Conservation (phyloP, 2,113 vertebrate species). For the Orthochromis indermauri region DNA sequence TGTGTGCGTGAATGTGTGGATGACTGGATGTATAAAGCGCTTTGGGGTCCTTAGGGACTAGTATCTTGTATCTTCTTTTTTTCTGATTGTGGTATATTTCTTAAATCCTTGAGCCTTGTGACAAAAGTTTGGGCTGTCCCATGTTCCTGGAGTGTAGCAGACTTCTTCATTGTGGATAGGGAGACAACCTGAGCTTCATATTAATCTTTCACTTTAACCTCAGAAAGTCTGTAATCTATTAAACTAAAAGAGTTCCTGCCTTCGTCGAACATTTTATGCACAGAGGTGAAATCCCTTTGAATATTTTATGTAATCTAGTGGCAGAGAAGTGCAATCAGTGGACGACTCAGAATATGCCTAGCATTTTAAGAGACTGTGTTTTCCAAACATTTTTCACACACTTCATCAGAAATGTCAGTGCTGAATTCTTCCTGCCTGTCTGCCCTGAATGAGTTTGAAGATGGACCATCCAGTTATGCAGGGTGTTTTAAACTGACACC, state of each 20-base stretch:
- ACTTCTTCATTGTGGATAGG: not conserved
- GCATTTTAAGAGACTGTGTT: not conserved
- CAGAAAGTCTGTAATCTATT: not conserved
- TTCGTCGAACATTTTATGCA: not conserved
- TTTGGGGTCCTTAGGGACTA: too few relatives aligned
- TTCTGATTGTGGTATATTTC: not conserved
- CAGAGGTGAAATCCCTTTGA: not conserved
- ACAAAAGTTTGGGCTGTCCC: not conserved
- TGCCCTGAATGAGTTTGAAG: not conserved
- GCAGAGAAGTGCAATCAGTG: not conserved
- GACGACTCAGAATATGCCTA: not conserved
- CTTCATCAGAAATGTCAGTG: not conserved
- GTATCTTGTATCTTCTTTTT: not conserved
- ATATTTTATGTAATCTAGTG: not conserved
- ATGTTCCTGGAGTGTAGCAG: not conserved
- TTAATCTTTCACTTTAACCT: not conserved
- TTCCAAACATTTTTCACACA: not conserved
- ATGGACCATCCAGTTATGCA: accelerated
- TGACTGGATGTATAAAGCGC: accelerated
- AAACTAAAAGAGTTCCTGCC: not conserved
- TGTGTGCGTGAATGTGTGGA: accelerated
- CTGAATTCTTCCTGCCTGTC: not conserved
- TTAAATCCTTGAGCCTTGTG: not conserved
- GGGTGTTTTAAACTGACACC: not conserved
- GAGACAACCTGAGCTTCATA: not conserved